Conservation (phyloP, 2,888 invertebrate species). For the Calameuta idolon region DNA sequence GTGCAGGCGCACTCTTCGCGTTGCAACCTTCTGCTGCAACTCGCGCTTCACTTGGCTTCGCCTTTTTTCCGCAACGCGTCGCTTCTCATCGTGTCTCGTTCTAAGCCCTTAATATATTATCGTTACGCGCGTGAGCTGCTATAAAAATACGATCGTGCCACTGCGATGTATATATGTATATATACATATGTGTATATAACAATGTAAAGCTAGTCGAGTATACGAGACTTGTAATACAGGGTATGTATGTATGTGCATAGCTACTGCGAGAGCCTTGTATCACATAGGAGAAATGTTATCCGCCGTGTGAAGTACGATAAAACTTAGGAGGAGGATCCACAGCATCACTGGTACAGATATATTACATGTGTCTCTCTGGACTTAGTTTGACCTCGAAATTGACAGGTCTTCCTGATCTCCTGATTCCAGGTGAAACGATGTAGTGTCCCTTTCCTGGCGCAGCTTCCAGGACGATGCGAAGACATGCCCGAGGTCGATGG, state of each 20-base stretch:
- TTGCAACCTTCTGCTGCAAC: not conserved
- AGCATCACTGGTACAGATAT: not conserved
- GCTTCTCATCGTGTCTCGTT: not conserved
- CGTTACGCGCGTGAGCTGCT: conserved; percentile 6
- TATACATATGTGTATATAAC: no score
- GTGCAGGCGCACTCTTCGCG: not conserved
- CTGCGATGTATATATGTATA: not conserved
- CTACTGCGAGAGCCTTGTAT: not conserved
- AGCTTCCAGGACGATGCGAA: not conserved
- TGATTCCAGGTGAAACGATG: not conserved
- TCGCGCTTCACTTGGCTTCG: conserved; percentile 5
- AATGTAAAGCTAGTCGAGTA: not conserved
- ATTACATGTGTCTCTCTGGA: not conserved
- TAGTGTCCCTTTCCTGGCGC: not conserved
- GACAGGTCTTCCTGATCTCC: not conserved
- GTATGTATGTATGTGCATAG: not conserved
- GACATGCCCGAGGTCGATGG: not conserved
- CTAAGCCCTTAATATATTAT: not conserved
- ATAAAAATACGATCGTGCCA: conserved; percentile 5
- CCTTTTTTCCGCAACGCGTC: not conserved
- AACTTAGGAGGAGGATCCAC: not conserved
- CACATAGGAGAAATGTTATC: not conserved
- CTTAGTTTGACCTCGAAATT: not conserved
- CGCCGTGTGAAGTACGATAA: not conserved
- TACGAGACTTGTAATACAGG: not conserved